Evolutionary conservation across 2,888 invertebrate genomes (phyloP), one percentile per base, ranked within the genome.

Genomic region (Itoplectis maculator): DNA sequence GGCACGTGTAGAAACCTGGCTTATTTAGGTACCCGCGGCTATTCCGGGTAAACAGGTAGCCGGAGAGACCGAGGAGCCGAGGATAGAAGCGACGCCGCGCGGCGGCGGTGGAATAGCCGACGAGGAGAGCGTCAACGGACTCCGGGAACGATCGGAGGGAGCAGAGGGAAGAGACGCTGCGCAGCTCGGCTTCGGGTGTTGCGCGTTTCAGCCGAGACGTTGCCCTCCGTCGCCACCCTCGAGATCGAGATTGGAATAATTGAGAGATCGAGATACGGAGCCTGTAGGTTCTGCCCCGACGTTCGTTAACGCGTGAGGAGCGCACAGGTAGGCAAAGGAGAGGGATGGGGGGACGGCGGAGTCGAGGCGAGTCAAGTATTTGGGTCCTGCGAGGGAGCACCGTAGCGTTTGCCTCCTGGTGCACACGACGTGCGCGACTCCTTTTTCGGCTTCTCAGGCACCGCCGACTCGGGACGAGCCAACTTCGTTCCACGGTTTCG

Each of bases 191-290:
- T n/a, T n/a, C 59, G 68, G 47, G 61, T 54, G 73, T 73, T 70
- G 69, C n/a, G n/a, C n/a, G n/a, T 77, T 61, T 45, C 68, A 63
- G 61, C 51, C 54, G 63, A 70, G 68, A 74, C n/a, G 63, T 69
- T 63, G 68, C 73, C 73, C 77, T 82, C 61, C 75, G 79, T 56
- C 81, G 77, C 84, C 81, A 82, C 81, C 83, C 79, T 79, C 80
- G 78, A 85, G 83, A 86, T 86, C 79, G 82, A 87, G 86, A 85
- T 86, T 85, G 81, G 84, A 83, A 83, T 87, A 87, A 87, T 87
- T 85, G 86, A 87, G 86, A 87, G 86, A 87, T 87, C 85, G 75
- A 85, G 86, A 87, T 87, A 87, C 80, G 82, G 61, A 23, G 51
- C 29, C n/a, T n/a, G 40, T 63, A 47, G 77, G 51, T 8, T n/a